Conservation (phyloP, 1,140 invertebrate genomes). For the Bombus balteatus region DNA sequence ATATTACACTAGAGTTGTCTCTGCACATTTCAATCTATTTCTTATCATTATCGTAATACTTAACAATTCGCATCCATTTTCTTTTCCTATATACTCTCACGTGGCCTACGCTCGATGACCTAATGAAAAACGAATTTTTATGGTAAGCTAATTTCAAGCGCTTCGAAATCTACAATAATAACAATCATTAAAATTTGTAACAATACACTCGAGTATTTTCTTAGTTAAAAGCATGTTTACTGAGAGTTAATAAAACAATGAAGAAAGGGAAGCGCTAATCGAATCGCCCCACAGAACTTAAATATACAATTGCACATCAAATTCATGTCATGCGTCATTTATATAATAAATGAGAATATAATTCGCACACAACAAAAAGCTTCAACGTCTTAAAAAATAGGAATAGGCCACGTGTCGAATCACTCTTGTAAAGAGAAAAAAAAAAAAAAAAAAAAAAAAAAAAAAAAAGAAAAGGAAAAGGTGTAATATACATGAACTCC, state of each 20-base stretch:
- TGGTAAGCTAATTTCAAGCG: not conserved
- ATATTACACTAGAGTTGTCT: slow-evolving; percentile 43
- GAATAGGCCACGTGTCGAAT: slow-evolving; percentile 42
- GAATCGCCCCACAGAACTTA: slow-evolving; percentile 24
- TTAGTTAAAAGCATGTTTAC: slow-evolving; percentile 9
- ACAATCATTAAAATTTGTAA: slow-evolving; percentile 25
- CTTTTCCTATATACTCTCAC: slow-evolving; percentile 24
- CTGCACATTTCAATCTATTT: slow-evolving; percentile 29
- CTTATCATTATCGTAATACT: slow-evolving; percentile 57
- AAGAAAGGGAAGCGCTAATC: not conserved
- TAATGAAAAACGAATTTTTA: slow-evolving; percentile 20
- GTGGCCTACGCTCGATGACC: slow-evolving; percentile 20
- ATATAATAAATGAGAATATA: slow-evolving; percentile 8
- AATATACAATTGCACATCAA: slow-evolving; percentile 63
- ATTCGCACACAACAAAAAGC: slow-evolving; percentile 24
- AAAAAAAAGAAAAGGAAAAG: not conserved
- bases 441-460: not conserved
- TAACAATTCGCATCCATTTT: slow-evolving; percentile 49
- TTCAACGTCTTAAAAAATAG: not conserved
- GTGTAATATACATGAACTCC: slow-evolving; percentile 25
- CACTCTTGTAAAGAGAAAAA: not conserved
- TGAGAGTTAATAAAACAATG: slow-evolving; percentile 12
- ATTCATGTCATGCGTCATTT: slow-evolving; percentile 1
- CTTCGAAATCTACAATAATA: slow-evolving; percentile 10
- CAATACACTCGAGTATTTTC: not conserved